These are phyloP conservation scores for Cyphomyrus discorhynchus DNA, from an alignment of 2,113 vertebrate species.

Conservation along the genomic window DNA sequence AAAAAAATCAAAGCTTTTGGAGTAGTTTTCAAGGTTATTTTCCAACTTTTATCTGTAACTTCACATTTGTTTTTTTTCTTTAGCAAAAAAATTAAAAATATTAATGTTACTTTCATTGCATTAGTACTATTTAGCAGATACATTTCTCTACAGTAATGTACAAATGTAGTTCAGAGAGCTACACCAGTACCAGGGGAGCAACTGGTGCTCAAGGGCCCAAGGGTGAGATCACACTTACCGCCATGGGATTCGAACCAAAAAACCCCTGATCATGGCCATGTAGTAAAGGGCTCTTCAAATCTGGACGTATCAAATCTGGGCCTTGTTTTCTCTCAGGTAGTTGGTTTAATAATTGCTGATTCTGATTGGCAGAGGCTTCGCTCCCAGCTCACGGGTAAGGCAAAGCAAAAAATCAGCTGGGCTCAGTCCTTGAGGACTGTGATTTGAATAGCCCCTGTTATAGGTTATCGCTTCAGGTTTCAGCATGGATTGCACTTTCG, in stretches of 20 bases:
- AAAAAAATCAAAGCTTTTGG: not conserved
- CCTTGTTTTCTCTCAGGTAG: too few species aligned
- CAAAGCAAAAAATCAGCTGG: not conserved
- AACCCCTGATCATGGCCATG: not conserved
- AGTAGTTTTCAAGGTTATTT: not conserved
- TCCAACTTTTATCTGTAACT: not conserved
- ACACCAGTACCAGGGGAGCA: not conserved
- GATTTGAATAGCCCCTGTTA: not conserved
- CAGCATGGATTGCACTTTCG: not conserved
- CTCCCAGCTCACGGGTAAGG: not conserved
- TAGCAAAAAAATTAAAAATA: not conserved
- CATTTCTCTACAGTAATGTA: not conserved
- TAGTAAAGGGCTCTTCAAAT: not conserved
- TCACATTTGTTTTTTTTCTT: not conserved
- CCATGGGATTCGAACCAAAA: not conserved
- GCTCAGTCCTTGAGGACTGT: not conserved
- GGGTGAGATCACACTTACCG: not conserved
- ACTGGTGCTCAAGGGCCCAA: not conserved
- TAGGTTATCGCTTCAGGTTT: not conserved
- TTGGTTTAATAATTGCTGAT: not conserved
- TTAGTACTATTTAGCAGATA: not conserved
- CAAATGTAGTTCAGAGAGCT: not conserved
- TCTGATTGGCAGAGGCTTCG: not conserved
- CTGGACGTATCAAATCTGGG: not conserved
- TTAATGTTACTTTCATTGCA: not conserved